A percentile compares a stretch with the other conserved stretches of the same genome.
phyloP scores from a whole-genome alignment of 1,140 invertebrate genomes.

The Plodia interpunctella region DNA sequence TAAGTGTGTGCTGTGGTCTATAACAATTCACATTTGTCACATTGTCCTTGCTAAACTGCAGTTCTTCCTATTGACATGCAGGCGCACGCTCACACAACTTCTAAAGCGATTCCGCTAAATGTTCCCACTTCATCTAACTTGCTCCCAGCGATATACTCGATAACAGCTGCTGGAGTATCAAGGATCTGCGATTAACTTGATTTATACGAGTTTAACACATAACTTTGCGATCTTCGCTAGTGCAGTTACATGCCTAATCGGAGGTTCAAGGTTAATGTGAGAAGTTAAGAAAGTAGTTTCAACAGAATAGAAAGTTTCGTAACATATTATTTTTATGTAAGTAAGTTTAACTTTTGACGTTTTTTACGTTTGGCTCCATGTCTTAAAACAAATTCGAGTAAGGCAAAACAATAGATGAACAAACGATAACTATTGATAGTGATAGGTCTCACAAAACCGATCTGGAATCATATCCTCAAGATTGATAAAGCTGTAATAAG shows the following conservation, averaged over 20 bases:
- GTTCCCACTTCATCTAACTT: not conserved
- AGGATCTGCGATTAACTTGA: conserved; percentile 23
- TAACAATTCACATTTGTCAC: not conserved
- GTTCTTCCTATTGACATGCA: not conserved
- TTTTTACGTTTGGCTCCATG: not conserved
- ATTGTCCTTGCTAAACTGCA: not conserved
- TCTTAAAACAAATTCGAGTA: too few species aligned
- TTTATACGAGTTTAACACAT: conserved; percentile 12
- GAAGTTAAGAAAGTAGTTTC: not conserved
- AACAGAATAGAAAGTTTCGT: not conserved
- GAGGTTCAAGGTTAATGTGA: not conserved
- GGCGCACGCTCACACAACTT: not conserved
- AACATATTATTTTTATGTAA: too few species aligned
- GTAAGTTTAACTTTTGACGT: too few species aligned
- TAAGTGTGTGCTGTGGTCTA: too few species aligned
- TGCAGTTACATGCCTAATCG: not conserved
- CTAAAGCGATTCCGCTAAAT: not conserved
- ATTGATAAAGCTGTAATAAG: too few species aligned
- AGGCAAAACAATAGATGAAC: too few species aligned
- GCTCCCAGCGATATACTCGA: not conserved
- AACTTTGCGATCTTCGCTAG: conserved; percentile 7
- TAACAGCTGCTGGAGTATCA: conserved; percentile 12
- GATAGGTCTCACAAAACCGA: too few species aligned
- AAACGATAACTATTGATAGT: too few species aligned
- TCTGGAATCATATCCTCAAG: too few species aligned